Percentiles rank a stretch among this genome's conserved stretches.
Evolutionary conservation across 2,113 vertebrate species (phyloP).

Genomic region (Melanocharis versteri): DNA sequence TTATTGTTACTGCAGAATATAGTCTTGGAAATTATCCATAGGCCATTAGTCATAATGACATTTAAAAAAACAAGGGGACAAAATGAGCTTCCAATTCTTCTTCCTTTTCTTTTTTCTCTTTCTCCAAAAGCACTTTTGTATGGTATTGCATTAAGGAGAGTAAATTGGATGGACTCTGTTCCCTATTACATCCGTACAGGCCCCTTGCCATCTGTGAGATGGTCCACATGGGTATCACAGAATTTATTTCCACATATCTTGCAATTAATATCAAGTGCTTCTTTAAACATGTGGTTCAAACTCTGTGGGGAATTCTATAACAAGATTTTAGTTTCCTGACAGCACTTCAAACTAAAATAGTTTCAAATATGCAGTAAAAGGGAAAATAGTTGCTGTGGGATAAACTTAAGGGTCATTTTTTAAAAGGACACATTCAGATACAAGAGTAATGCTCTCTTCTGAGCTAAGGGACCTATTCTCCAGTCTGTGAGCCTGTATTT

Average conservation of each 20-base stretch:
- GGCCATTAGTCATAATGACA: background rate
- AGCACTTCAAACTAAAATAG: constrained; percentile 30
- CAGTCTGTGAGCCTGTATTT: constrained; percentile 11
- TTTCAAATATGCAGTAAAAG: constrained; percentile 25
- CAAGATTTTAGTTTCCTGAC: constrained; percentile 39
- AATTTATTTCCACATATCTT: constrained; percentile 32
- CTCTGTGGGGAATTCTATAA: constrained; percentile 30
- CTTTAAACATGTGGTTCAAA: constrained; percentile 29
- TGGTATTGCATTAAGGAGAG: background rate
- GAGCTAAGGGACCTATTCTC: constrained; percentile 20
- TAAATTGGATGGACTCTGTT: background rate
- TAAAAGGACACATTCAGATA: constrained; percentile 24
- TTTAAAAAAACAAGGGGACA: background rate
- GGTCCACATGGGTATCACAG: background rate
- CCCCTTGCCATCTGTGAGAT: background rate
- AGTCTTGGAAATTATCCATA: background rate
- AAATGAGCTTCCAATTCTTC: background rate
- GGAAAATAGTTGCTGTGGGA: constrained; percentile 55
- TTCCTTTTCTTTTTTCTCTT: background rate
- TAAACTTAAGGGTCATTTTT: constrained; percentile 57
- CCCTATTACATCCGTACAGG: background rate
- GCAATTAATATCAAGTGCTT: constrained; percentile 50
- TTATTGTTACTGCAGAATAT: background rate
- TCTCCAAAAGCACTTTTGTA: background rate
- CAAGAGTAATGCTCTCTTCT: constrained; percentile 22